Conservation (phyloP, 2,113 vertebrate genomes). For the Myotis brandtii region DNA sequence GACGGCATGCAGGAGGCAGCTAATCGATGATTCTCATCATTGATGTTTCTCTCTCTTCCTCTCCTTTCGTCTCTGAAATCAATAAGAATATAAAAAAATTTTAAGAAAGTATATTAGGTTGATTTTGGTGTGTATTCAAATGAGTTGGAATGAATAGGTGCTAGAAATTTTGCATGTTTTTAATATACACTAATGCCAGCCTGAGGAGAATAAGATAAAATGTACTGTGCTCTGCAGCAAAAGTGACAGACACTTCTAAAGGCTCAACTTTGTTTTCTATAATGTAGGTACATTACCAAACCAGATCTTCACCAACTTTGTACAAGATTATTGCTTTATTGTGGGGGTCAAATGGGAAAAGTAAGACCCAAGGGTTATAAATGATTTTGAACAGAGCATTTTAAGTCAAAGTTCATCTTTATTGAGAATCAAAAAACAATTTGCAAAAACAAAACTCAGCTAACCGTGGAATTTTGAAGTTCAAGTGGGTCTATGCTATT, state of each 20-base stretch:
- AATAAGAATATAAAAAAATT: too few relatives aligned
- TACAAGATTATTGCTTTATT: neutral
- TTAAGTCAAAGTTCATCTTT: neutral
- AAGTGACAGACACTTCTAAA: neutral
- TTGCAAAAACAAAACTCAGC: neutral
- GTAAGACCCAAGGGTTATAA: neutral
- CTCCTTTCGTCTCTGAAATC: too few relatives aligned
- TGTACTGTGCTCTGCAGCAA: neutral
- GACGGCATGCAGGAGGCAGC: too few relatives aligned
- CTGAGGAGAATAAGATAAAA: neutral
- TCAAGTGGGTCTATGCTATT: neutral
- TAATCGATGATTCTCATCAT: too few relatives aligned
- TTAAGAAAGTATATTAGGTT: neutral
- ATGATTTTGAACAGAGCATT: conserved; percentile 1
- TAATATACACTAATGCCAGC: neutral
- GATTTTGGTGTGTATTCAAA: neutral
- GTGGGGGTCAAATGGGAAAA: neutral
- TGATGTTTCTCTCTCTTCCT: too few relatives aligned
- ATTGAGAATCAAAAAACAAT: neutral
- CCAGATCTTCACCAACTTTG: neutral
- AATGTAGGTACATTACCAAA: neutral
- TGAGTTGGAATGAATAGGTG: neutral
- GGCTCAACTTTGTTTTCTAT: neutral
- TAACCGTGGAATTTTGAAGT: neutral
- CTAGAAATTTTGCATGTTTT: neutral